Base-by-base conservation (phyloP, 2,797 vertebrate genomes). In the Sebastes steindachneri region DNA sequence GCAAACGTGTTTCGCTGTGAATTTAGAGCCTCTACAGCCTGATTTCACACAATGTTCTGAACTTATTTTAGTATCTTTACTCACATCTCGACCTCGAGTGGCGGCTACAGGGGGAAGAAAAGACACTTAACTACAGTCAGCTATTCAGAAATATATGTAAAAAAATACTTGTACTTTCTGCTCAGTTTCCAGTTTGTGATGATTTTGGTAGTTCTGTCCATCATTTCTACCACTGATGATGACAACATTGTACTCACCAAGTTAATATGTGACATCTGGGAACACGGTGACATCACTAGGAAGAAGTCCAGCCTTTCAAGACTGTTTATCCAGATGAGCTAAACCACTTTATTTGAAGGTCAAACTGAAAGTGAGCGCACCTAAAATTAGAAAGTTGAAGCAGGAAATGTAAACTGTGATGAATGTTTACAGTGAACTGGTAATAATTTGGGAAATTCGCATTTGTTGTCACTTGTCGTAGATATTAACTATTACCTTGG, bases 41-140 rank as follows among this genome's bases (percentile, higher is more conserved):
- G 70, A 53, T 74, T 51, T 80, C 82, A 68, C 75, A 15, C 8
- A 1, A 57, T 69, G 59, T 82, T 73, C 75, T 51, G 57, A 51
- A 53, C 57, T 77, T 26, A 57, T 71, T 77, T 69, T 35, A 69
- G 60, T 2, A 2, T 37, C 75, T 75, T 41, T 8, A 14, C 45
- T 69, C 17, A 2, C 67, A 23, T 72, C 29, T 71, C 15, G 0
- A 48, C 19, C 33, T 72, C 3, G 5, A 80, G 84, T 33, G 58
- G 53, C 64, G 45, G 79, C 81, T 72, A 48, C 58, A 33, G 37
- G 60, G 60, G 60, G 28, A 25, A 7, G n/a, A 37, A 14, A 21
- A 23, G 11, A 37, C 21, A 19, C n/a, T 70, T 35, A 3, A 59
- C 17, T 4, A 8, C 19, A 23, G 62, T 45, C 29, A 23, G 51